These are phyloP conservation scores for Sialia sialis DNA, from an alignment of 2,113 vertebrate species.

Conservation along the genomic window DNA sequence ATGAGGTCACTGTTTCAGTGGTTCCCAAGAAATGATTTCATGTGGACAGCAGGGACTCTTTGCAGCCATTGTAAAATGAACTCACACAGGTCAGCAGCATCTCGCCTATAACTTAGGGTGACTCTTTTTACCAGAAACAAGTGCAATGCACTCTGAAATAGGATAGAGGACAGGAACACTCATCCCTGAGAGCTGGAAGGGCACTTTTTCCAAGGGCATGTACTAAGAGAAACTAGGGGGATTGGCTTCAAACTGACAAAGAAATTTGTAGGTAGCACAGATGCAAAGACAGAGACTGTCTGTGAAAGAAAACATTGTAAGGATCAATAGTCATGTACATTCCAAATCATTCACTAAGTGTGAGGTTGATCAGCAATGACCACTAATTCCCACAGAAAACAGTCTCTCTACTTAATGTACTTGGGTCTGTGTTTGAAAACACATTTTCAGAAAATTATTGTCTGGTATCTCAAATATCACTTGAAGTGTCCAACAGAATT, in stretches of 20 bases:
- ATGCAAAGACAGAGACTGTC: not conserved
- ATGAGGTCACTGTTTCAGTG: not conserved
- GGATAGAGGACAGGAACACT: not conserved
- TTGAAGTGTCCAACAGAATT: not conserved
- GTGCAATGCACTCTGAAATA: not conserved
- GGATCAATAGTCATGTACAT: not conserved
- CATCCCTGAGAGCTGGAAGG: not conserved
- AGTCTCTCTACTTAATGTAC: not conserved
- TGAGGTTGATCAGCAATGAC: not conserved
- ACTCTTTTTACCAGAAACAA: not conserved
- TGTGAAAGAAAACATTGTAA: not conserved
- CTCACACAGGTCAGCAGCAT: not conserved
- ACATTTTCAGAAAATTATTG: not conserved
- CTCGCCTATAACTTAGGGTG: not conserved
- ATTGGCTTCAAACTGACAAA: not conserved
- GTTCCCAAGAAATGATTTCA: conserved; percentile 16
- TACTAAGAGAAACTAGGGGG: not conserved
- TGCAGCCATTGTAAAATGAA: not conserved
- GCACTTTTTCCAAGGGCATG: not conserved
- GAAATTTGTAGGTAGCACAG: not conserved
- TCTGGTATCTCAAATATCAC: not conserved
- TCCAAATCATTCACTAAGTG: not conserved
- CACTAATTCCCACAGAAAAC: not conserved
- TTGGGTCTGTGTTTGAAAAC: not conserved
- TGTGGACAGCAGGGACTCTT: not conserved